Base-by-base conservation (phyloP, 92 coral and sea anemone genomes). In the Palythoa caribaeorum region DNA sequence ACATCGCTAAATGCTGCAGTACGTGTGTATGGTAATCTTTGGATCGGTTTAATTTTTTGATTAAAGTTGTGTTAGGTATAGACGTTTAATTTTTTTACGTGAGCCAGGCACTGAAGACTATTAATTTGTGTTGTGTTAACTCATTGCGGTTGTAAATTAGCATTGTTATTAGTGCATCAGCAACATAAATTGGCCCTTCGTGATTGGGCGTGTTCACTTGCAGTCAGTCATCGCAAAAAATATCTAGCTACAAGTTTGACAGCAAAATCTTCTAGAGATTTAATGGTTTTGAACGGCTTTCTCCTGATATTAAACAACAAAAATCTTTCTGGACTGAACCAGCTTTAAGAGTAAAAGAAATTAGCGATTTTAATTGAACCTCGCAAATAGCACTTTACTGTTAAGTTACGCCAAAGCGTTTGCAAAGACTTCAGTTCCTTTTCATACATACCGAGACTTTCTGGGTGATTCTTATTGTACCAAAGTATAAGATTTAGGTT, bases 151-250 rank as follows among this genome's bases (percentile, higher is more conserved):
- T 68, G 19, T 36, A 70, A 35, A 70, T 70, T 38, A 70, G 75
- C 75, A 38, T 70, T 38, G 38, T 28, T 38, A 12, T 35, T 70
- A 77, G 48, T 76, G 50, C 40, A 48, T 54, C 55, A 40, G 17
- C 66, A 52, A 54, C 16, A 13, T n/a, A 36, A 20, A 9, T 77
- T n/a, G 35, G 10, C 40, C 69, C 53, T 77, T 37, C 40, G 21
- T 28, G 66, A 15, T 54, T 77, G 83, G 83, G 83, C 68, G 83
- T 77, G 83, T 54, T 77, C 66, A 13, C 1, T 54, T 1, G 10
- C 36, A 77, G 16, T 53, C 35, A 20, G 68, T 28, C 38, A 47
- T 13, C 2, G 35, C 15, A 76, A 19, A 77, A 77, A 54, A 77
- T 16, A 5, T 13, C 59, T 47, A 17, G 9, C 2, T 50, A 54